Evolutionary conservation across 2,797 vertebrate genomes (phyloP), one percentile per base, ranked within the genome.

Genomic region (Intellagama lesueurii): DNA sequence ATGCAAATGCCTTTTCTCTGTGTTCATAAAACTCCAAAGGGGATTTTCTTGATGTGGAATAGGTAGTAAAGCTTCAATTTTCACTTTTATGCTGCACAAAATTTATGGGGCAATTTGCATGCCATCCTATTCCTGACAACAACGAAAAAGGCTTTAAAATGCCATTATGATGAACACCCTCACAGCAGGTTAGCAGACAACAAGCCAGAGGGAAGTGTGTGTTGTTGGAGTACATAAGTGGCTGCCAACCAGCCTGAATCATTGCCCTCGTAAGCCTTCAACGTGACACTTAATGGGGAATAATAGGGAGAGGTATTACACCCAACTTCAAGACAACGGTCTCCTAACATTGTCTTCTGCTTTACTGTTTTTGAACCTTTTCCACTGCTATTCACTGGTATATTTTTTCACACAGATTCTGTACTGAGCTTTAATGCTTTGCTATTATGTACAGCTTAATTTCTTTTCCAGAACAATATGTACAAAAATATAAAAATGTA

Each of bases 101-200:
- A 69, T 91, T 95, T 87, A 91, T 2, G 0, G 69, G 47, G 85
- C 83, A 88, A 91, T 94, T 92, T 92, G 16, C 77, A 78, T 90
- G 26, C 17, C 0, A 30, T 88, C 30, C 84, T 87, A 47, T 83
- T 85, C 68, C 26, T 90, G 81, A 81, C 70, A 90, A 68, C 1
- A 16, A 68, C 56, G n/a, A 76, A 64, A 88, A 86, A 87, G 89
- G 81, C 0, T 44, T 89, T 88, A 75, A 91, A 92, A 76, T 66
- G 44, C 81, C 73, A 56, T 92, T 91, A 83, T 81, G 76, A 91
- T 64, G 0, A 90, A 85, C 47, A 85, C 14, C 28, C 87, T 64
- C 77, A 87, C 16, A 87, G 64, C 9, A 81, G 9, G 75, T 89
- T 88, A 92, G 85, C 6, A 90, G 83, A 82, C 6, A 89, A 49